A percentile compares a stretch with the other conserved stretches of the same genome.
Conservation (phyloP, 1,140 invertebrate species). For the Araneus ventricosus region DNA sequence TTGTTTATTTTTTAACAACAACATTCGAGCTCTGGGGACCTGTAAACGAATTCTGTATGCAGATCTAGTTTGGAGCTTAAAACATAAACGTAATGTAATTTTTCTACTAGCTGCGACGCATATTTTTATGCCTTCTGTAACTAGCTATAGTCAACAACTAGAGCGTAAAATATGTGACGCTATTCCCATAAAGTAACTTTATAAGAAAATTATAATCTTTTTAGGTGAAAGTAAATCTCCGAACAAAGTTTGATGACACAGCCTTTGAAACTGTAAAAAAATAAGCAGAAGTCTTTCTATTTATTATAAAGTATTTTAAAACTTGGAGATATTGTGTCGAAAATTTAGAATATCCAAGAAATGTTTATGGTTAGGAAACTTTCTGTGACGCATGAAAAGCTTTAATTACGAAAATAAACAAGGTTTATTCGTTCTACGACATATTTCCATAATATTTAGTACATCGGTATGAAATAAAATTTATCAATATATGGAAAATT, state of each 20-base stretch:
- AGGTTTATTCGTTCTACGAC: too few relatives aligned
- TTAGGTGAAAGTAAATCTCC: not conserved
- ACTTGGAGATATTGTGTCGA: too few relatives aligned
- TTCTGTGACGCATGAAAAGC: too few relatives aligned
- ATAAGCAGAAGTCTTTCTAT: not conserved
- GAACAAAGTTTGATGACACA: not conserved
- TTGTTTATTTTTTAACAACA: not conserved
- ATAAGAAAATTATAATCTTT: not conserved
- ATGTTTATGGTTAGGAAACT: too few relatives aligned
- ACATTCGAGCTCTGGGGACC: not conserved
- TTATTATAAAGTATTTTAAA: too few relatives aligned
- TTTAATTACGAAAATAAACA: too few relatives aligned
- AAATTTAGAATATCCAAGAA: too few relatives aligned
- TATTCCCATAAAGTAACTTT: not conserved
- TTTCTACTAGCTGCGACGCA: conserved; percentile 1
- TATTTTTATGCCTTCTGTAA: conserved; percentile 1
- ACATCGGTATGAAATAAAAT: too few relatives aligned
- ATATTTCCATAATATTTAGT: too few relatives aligned
- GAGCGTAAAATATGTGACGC: not conserved
- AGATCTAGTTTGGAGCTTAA: conserved; percentile 11
- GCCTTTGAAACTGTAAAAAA: not conserved
- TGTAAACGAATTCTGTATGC: conserved; percentile 31
- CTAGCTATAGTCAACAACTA: not conserved
- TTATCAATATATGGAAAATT: too few relatives aligned
- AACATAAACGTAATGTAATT: conserved; percentile 40